phyloP scores from a whole-genome alignment of 2,113 vertebrate species.

The Picathartes gymnocephalus region DNA sequence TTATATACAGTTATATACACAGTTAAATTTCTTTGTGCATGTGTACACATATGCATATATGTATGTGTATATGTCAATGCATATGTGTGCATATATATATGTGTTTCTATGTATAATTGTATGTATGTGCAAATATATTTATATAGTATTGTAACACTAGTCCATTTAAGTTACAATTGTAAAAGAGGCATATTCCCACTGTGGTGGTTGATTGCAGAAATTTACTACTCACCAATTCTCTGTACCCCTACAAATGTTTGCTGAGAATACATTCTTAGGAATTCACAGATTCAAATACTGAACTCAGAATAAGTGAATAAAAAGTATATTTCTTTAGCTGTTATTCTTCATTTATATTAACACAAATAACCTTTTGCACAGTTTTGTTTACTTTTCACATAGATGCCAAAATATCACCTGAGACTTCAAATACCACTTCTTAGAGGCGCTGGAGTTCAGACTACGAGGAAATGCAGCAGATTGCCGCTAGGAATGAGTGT shows the following conservation, averaged over 20 bases:
- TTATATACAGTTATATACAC: neutral
- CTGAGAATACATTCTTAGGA: neutral
- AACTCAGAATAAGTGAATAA: neutral
- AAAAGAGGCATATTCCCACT: neutral
- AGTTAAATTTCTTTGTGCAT: neutral
- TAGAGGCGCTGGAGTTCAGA: neutral
- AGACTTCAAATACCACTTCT: neutral
- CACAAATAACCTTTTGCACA: neutral
- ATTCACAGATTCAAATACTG: neutral
- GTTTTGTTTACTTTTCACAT: neutral
- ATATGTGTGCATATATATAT: neutral
- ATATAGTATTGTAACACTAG: neutral
- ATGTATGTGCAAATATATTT: neutral
- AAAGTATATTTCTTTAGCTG: neutral
- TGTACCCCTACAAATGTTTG: neutral
- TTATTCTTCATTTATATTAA: neutral
- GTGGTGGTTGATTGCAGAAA: neutral
- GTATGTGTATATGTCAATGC: no score
- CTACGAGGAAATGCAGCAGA: neutral
- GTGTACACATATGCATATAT: no score
- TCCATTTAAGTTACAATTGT: neutral
- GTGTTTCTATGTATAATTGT: no score
- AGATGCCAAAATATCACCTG: constrained; percentile 5
- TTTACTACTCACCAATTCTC: neutral
- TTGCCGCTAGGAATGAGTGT: neutral